phyloP scores from a whole-genome alignment of 1,140 invertebrate genomes.

The Rhyzopertha dominica region DNA sequence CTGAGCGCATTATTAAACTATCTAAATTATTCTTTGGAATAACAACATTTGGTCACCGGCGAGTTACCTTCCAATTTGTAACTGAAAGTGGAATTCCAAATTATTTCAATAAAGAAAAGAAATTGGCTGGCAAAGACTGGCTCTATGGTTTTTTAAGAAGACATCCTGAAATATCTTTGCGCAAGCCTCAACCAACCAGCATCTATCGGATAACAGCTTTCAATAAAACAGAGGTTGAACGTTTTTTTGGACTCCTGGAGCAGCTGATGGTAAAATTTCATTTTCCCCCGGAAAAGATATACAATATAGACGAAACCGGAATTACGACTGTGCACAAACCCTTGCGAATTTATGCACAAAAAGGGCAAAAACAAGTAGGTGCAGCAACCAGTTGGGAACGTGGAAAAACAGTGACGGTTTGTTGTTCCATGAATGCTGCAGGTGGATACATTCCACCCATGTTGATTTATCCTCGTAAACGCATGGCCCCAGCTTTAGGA shows the following conservation, averaged over 20 bases:
- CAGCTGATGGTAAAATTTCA: conserved; percentile 37
- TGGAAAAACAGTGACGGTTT: conserved; percentile 35
- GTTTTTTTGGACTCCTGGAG: conserved; percentile 42
- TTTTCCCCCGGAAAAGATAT: conserved; percentile 42
- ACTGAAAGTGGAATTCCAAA: conserved; percentile 17
- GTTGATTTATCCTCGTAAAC: conserved; percentile 45
- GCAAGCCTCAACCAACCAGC: conserved; percentile 35
- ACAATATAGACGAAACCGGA: conserved; percentile 48
- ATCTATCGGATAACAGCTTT: conserved; percentile 17
- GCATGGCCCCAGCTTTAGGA: conserved; percentile 39
- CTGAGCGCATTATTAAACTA: no score
- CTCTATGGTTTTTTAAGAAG: conserved; percentile 31
- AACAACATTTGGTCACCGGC: conserved; percentile 21
- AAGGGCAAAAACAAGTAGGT: conserved; percentile 38
- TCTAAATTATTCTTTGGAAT: conserved; percentile 32
- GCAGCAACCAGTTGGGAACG: conserved; percentile 35
- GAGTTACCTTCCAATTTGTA: conserved; percentile 31
- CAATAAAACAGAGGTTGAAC: conserved; percentile 15
- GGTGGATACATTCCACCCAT: conserved; percentile 42
- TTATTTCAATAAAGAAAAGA: conserved; percentile 33
- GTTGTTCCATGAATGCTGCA: conserved; percentile 37
- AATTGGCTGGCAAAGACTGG: conserved; percentile 34
- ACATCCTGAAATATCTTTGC: conserved; percentile 26
- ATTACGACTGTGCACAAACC: conserved; percentile 41
- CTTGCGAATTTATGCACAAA: conserved; percentile 32